A percentile compares a stretch with the other conserved stretches of the same genome.
Conservation (phyloP, 2,888 invertebrate genomes). For the Cephus pulcher region DNA sequence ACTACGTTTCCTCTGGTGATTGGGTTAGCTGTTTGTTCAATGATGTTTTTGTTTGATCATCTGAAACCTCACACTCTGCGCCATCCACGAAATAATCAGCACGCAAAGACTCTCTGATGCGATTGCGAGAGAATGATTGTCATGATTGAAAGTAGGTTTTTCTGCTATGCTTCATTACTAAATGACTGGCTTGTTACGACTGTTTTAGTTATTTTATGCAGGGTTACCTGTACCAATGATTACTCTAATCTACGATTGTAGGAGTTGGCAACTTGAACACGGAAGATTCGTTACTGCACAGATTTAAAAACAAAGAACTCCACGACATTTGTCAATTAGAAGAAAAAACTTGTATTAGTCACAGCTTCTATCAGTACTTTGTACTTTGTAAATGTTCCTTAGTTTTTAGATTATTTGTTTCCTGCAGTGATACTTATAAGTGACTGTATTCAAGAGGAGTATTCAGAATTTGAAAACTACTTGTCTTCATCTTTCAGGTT, state of each 20-base stretch:
- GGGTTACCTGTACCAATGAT: neutral
- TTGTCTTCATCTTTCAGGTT: neutral
- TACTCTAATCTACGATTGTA: neutral
- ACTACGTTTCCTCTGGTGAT: neutral
- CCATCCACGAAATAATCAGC: neutral
- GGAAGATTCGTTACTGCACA: neutral
- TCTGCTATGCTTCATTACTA: neutral
- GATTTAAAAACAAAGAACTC: neutral
- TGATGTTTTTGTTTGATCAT: neutral
- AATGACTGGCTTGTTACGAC: neutral
- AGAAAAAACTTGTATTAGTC: neutral
- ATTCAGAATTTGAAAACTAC: neutral
- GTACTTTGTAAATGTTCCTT: neutral
- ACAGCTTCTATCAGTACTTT: neutral
- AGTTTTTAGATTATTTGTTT: neutral
- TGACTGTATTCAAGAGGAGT: neutral
- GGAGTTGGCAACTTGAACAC: neutral
- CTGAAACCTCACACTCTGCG: neutral
- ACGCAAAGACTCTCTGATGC: neutral
- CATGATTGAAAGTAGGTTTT: slow-evolving; percentile 1
- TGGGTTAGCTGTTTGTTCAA: neutral
- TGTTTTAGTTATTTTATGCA: neutral
- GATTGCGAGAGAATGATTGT: neutral
- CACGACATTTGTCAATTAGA: neutral
- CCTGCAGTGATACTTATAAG: neutral